These are phyloP conservation scores for Phyto melanocephala DNA, from an alignment of 2,888 invertebrate genomes.

Conservation along the genomic window DNA sequence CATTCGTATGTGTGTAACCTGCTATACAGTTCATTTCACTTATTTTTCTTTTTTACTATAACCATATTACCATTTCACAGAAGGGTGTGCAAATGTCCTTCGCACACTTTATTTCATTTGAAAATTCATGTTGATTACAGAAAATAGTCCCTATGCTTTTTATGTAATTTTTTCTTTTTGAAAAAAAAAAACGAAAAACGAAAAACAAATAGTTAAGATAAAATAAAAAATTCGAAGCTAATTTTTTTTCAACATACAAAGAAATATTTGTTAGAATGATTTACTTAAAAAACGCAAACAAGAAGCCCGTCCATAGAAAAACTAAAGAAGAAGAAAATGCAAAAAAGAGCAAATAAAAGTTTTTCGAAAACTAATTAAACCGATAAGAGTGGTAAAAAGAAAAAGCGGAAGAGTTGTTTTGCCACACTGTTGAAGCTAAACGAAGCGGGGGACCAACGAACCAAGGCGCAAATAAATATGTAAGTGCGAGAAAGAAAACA, in stretches of 20 bases:
- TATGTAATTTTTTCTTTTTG: too few relatives aligned
- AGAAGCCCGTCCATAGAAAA: background rate
- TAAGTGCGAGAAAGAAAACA: conserved; percentile 8
- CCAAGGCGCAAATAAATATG: conserved; percentile 48
- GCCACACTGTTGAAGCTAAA: conserved; percentile 45
- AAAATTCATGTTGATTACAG: conserved; percentile 36
- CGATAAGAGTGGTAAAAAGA: conserved; percentile 66
- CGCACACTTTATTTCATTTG: conserved; percentile 51
- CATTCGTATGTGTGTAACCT: conserved; percentile 9
- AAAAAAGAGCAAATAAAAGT: conserved; percentile 65
- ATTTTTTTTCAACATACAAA: conserved; percentile 6
- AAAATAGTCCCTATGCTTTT: background rate
- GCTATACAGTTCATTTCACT: conserved; percentile 27
- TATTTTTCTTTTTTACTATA: background rate
- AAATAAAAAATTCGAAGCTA: background rate
- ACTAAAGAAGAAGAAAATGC: conserved; percentile 18
- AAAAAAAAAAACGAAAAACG: too few relatives aligned
- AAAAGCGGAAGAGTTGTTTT: conserved; percentile 45
- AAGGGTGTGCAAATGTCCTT: background rate
- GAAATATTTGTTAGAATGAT: conserved; percentile 29
- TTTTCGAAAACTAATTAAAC: conserved; percentile 68
- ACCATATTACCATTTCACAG: background rate
- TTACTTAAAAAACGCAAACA: conserved; percentile 15
- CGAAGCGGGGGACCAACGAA: conserved; percentile 12
- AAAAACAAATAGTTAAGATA: background rate